These are phyloP conservation scores for Trematomus bernacchii DNA, from an alignment of 2,797 vertebrate genomes.

Conservation along the genomic window DNA sequence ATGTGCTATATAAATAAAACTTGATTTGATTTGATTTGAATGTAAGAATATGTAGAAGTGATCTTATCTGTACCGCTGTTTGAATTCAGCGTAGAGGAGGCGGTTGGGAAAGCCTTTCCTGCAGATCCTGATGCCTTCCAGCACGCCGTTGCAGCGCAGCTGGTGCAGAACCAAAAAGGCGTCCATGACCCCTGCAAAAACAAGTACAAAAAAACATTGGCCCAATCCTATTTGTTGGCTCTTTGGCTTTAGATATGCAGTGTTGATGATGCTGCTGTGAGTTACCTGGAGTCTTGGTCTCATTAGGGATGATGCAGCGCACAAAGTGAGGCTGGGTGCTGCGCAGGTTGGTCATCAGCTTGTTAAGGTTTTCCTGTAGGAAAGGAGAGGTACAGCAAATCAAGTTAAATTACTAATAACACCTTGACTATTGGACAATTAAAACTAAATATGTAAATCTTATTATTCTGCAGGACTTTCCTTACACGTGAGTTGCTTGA, in stretches of 20 bases:
- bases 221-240: background rate
- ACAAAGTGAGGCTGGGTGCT: constrained; percentile 96
- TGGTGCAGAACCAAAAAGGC: constrained; percentile 94
- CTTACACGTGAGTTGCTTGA: constrained; percentile 29
- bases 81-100: constrained; percentile 92
- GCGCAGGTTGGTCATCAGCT: constrained; percentile 95
- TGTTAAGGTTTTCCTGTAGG: constrained; percentile 94
- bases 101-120: constrained; percentile 95
- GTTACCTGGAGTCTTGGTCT: constrained; percentile 95
- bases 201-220: constrained; percentile 13
- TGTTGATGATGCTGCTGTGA: background rate
- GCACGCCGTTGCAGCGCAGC: constrained; percentile 92
- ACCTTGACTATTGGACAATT: background rate
- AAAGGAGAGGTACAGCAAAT: constrained; percentile 7
- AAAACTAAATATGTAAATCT: background rate
- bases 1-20: no score
- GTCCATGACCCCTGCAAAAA: constrained; percentile 89
- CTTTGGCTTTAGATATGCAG: background rate
- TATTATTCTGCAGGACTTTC: constrained; percentile 1
- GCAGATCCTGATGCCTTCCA: constrained; percentile 96
- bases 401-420: background rate
- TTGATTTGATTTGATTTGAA: no score
- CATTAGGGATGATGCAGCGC: constrained; percentile 95
- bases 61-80: constrained; percentile 87
- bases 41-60: background rate